Evolutionary conservation across 2,797 vertebrate species (phyloP).

Genomic region (Uromys caudimaculatus): DNA sequence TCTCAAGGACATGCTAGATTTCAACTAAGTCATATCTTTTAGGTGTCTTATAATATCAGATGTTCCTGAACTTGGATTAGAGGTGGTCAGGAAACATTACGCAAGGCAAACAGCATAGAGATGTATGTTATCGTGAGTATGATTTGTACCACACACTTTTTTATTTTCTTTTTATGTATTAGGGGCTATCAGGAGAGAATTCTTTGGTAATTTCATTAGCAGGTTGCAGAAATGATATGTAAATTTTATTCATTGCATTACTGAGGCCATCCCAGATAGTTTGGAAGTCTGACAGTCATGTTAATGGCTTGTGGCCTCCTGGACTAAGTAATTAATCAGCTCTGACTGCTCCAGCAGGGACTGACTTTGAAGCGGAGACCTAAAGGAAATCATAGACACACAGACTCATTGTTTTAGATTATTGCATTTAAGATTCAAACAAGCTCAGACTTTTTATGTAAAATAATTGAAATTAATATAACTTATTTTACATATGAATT

Average conservation of each 20-base stretch:
- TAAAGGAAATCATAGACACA: background rate
- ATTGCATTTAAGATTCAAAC: background rate
- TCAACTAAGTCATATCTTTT: background rate
- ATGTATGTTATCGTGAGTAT: background rate
- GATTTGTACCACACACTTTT: background rate
- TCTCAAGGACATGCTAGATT: background rate
- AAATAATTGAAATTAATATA: slow-evolving; percentile 20
- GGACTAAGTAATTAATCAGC: slow-evolving; percentile 57
- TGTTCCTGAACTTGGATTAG: background rate
- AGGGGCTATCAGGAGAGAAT: background rate
- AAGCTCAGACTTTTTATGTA: background rate
- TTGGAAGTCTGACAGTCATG: background rate
- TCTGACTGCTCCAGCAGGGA: slow-evolving; percentile 32
- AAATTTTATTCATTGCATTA: slow-evolving; percentile 61
- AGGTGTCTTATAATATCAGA: background rate
- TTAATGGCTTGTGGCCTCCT: slow-evolving; percentile 31
- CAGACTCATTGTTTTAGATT: slow-evolving; percentile 1
- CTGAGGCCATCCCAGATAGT: slow-evolving; percentile 35
- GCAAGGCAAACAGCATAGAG: background rate
- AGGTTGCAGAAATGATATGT: slow-evolving; percentile 32
- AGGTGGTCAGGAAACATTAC: background rate
- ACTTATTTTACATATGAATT: background rate
- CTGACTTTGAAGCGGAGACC: slow-evolving; percentile 31
- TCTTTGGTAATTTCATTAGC: slow-evolving; percentile 45
- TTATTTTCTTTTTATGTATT: background rate